Conservation (phyloP, 2,797 vertebrate species). For the Lacerta agilis region DNA sequence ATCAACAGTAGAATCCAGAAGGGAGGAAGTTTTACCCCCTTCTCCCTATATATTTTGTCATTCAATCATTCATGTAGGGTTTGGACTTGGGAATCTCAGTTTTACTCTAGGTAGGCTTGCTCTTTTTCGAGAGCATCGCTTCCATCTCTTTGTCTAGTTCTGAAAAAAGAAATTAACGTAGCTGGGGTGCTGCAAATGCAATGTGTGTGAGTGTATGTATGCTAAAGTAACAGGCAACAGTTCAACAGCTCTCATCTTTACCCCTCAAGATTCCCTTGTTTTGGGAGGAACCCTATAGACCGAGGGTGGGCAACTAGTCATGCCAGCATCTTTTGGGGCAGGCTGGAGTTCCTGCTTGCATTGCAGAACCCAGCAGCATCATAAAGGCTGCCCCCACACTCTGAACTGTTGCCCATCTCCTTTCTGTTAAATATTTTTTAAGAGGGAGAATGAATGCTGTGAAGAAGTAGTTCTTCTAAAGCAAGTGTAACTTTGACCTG, state of each 20-base stretch:
- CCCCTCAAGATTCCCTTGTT: not conserved
- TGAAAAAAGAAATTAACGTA: constrained; percentile 39
- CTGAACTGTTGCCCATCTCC: constrained; percentile 50
- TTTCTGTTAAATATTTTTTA: constrained; percentile 28
- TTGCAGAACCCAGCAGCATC: constrained; percentile 37
- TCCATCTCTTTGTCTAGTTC: not conserved
- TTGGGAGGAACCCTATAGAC: not conserved
- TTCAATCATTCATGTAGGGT: not conserved
- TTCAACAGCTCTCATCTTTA: constrained; percentile 1
- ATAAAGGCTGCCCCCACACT: constrained; percentile 29
- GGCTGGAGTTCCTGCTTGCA: constrained; percentile 5
- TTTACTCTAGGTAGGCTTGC: not conserved
- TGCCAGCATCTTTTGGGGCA: not conserved
- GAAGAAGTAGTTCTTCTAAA: constrained; percentile 35
- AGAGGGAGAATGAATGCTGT: constrained; percentile 41
- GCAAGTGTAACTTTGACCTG: constrained; percentile 48
- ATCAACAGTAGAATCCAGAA: not conserved
- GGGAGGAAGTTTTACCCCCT: not conserved
- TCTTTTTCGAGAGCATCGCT: not conserved
- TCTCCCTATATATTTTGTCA: not conserved
- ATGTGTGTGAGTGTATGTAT: not conserved
- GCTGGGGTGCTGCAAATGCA: constrained; percentile 33
- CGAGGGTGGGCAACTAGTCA: constrained; percentile 11
- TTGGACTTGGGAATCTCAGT: not conserved
- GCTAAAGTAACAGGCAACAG: constrained; percentile 39